Evolutionary conservation across 1,140 invertebrate genomes (phyloP), one percentile per base, ranked within the genome.

Genomic region (Calosoma granatense): DNA sequence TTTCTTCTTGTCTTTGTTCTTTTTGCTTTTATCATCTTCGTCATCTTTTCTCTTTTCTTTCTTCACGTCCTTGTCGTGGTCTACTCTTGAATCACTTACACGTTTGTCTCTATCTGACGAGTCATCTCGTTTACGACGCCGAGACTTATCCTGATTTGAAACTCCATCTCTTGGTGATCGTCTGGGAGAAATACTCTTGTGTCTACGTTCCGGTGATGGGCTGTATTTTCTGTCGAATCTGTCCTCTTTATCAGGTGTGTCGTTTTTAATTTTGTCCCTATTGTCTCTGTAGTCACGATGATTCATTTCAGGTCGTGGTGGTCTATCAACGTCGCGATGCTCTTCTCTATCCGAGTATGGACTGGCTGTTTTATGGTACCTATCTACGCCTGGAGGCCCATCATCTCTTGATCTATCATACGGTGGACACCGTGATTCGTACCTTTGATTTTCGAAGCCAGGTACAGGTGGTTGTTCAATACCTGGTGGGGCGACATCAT

Each of bases 1-100:
- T 59, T 77, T 76, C 60, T 76, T 81, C 36, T 76, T 78, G 56
- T 72, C 77, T 63, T 75, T 77, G 26, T 74, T 75, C 52, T 76
- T 78, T 56, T 74, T 77, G 55, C 72, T 72, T 20, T 76, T 71
- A 47, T 69, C 69, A 21, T 69, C 67, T 51, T 72, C 71, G 56
- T 62, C 70, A 1, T 74, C 73, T 0, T 64, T 36, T 39, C 64
- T 68, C 19, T 73, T 72, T 12, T 71, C 67, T 3, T 73, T 71
- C 20, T 71, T 69, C 41, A 72, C 74, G 1, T 78, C 73, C 53
- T 73, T 72, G 30, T 75, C 73, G 53, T 70, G 72, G 2, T 63
- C 63, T 22, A 75, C 67, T 60, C 75, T 73, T 1, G 70, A 70
- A 0, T 74, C 20, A 59, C 51, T 54, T 72, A 72, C 51, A 72